Base-by-base conservation (phyloP, 2,113 vertebrate genomes). In the Marmota monax region DNA sequence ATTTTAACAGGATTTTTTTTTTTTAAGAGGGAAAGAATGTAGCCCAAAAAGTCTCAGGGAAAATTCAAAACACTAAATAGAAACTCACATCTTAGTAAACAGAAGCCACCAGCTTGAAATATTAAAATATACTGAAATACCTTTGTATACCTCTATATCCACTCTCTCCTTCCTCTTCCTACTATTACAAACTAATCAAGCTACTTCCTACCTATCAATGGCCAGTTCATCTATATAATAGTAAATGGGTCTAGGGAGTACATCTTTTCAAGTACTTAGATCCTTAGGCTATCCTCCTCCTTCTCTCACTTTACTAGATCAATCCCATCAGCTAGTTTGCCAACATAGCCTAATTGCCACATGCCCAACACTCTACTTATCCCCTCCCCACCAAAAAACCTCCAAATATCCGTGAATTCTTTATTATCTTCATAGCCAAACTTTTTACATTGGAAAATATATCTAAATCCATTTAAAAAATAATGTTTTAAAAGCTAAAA, bases 241-340 rank as follows among this genome's bases (percentile, higher is more conserved):
- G 77, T 67, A 90, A 86, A 76, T 39, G 29, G 25, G 16, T 92
- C 20, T 61, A 8, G 61, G 18, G 34, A 67, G n/a, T 17, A 85
- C 17, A 82, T 77, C 34, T 91, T 95, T 93, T 76, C 73, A 88
- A 94, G n/a, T 23, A 73, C 27, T 88, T 89, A 95, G 82, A 94
- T 70, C 39, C 69, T 96, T 79, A 86, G 53, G 27, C 76, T 91
- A 91, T 32, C 67, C 2, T 58, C 86, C 70, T 87, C 86, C 70
- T 87, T 65, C n/a, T 95, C 85, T 34, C 53, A 78, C 34, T 45
- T 87, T 79, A 80, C 29, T 90, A 76, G 13, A 90, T 92, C 72
- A 92, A n/a, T 89, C 42, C 39, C 61, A 79, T 13, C 25, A 94
- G 70, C 70, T 65, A 80, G 53, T 83, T 22, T 95, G 48, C 37